Conservation (phyloP, 2,113 vertebrate genomes). For the Odocoileus virginianus region DNA sequence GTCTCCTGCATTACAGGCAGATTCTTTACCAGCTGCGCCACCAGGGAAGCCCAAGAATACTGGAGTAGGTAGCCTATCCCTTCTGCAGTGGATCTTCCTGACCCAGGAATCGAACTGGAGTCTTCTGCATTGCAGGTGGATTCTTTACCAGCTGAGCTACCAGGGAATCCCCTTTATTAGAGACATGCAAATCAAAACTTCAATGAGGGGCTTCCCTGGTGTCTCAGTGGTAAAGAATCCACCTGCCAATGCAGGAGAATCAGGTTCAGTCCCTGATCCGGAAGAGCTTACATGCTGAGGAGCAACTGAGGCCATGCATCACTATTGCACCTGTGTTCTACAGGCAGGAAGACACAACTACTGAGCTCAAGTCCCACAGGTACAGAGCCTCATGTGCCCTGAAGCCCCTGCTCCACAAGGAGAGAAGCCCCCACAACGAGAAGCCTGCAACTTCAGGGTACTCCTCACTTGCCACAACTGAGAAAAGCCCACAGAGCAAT, state of each 20-base stretch:
- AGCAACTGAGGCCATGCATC: background rate
- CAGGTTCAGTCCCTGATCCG: background rate
- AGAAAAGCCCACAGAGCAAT: background rate
- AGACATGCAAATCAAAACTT: background rate
- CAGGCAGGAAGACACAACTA: background rate
- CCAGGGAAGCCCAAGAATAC: background rate
- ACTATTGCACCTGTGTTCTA: background rate
- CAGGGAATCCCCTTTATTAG: background rate
- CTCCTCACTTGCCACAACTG: background rate
- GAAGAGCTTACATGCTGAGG: background rate
- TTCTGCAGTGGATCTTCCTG: background rate
- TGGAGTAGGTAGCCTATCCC: background rate
- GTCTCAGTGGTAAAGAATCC: background rate
- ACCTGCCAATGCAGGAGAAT: background rate
- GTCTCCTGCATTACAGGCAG: background rate
- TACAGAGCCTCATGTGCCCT: background rate
- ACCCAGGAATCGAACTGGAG: background rate
- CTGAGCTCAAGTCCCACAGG: background rate
- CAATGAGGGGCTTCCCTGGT: background rate
- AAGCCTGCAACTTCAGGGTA: background rate
- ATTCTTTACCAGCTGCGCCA: background rate
- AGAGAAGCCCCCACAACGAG: background rate
- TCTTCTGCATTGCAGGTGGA: rapidly evolving
- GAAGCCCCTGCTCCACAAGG: background rate
- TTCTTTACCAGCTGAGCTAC: background rate